phyloP scores from a whole-genome alignment of 2,113 vertebrate species.

The Baryphthengus martii region DNA sequence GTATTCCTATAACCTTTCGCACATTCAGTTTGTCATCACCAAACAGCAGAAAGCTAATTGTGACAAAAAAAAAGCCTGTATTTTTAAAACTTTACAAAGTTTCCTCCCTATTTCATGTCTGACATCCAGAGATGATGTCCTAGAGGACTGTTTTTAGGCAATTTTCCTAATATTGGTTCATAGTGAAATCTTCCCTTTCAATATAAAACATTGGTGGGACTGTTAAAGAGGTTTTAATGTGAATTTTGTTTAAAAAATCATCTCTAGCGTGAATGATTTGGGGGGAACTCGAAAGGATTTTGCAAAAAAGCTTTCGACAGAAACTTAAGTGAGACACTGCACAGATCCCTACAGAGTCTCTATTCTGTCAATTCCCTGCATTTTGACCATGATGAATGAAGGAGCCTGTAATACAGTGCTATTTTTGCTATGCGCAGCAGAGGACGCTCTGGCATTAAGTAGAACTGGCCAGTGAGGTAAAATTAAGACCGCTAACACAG shows the following conservation, averaged over 20 bases:
- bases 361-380: background rate
- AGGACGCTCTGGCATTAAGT: constrained; percentile 40
- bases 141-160: background rate
- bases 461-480: background rate
- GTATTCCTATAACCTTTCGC: background rate
- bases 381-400: background rate
- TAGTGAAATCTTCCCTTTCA: background rate
- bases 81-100: background rate
- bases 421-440: constrained; percentile 38
- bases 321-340: background rate
- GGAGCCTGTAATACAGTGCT: background rate
- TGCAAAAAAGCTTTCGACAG: background rate
- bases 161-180: background rate
- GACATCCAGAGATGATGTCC: background rate
- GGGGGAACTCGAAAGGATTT: background rate
- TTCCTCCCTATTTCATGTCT: background rate
- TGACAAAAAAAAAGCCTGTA: background rate
- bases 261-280: background rate
- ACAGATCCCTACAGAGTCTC: background rate
- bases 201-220: background rate
- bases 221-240: background rate
- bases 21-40: background rate
- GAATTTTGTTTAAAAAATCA: background rate
- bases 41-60: background rate
- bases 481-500: background rate